Base-by-base conservation (phyloP, 2,797 vertebrate genomes). In the Corythornis leucogaster region DNA sequence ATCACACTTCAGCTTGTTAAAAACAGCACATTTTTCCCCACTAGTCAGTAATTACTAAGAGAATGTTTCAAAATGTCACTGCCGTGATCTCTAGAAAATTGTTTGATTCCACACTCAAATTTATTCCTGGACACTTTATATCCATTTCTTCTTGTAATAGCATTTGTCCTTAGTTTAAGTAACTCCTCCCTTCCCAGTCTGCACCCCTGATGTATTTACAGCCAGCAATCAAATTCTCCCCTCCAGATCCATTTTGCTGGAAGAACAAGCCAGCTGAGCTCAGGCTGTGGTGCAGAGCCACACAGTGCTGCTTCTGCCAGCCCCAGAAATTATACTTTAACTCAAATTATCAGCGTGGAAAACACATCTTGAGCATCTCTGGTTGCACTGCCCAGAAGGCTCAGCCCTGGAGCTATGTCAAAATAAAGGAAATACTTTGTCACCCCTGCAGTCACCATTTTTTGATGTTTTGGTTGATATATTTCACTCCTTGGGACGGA, bases 241-340 rank as follows among this genome's bases (percentile, higher is more conserved):
- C 58, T 35, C 50, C 40, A 35, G 5, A 22, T 54, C 63, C 28
- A 4, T 11, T 51, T 17, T 62, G 43, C 64, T 8, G n/a, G 40
- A 8, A 1, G 21, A 70, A 66, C 19, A 33, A 76, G 14, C 22
- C 64, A 28, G 48, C 33, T 4, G 0, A 3, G 45, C 84, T 38
- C 0, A 0, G 67, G 54, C 57, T 68, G 64, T 8, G 43, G 54
- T 35, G 46, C 5, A 3, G 62, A 90, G 80, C 58, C 1, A 5
- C 1, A 1, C 2, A 0, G 43, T 42, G 31, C 59, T 5, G 5
- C 19, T 88, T 13, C 54, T 69, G 53, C 46, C 2, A 3, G 24
- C 68, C 63, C 1, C 1, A 64, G 68, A 92, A 78, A 33, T n/a
- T 26, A 84, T 31, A 51, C 74, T 69, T 30, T 46, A 45, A n/a